Evolutionary conservation across 2,888 invertebrate species (phyloP), one percentile per base, ranked within the genome.

Genomic region (Microctonus hyperodae): DNA sequence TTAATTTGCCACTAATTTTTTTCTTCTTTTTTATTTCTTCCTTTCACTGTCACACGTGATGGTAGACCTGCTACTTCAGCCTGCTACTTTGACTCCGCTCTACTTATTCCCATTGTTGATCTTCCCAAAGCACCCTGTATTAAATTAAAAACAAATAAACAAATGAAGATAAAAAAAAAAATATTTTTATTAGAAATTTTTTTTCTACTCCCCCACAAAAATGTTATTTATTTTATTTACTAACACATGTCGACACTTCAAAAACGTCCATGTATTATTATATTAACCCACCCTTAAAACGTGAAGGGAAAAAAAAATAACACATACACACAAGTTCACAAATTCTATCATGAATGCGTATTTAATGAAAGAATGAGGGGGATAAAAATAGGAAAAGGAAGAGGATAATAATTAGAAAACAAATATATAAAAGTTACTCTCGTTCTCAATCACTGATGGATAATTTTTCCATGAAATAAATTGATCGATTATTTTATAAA

Each of bases 11-110:
- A 73, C 73, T 72, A 72, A 73, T 74, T 73, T 75, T 72, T 72
- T 69, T 74, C 74, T 70, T 65, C 74, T 71, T 78, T 76, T 74
- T 64, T 74, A 76, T 77, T 76, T 75, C 72, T 74, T 75, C 71
- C 75, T 44, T n/a, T n/a, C 37, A 11, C n/a, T 28, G 53, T 9
- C 28, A 23, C 9, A n/a, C 53, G 4, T n/a, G 53, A 25, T 53
- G 10, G 67, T 66, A 67, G 74, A 70, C 70, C 74, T 71, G 4
- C 11, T 11, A 25, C 53, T 71, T 72, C 70, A 72, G 71, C 72
- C 78, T 78, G 78, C 1, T 58, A 58, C 50, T 58, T 64, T 31
- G 16, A 23, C 11, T 31, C 25, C 22, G 31, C 35, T 44, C 40
- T 44, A 25, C n/a, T 56, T 33, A 64, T 64, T 35, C 33, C 35